A percentile compares a stretch with the other conserved stretches of the same genome.
These are phyloP conservation scores for Xanthorhoe designata DNA, from an alignment of 2,888 invertebrate species.

Conservation along the genomic window DNA sequence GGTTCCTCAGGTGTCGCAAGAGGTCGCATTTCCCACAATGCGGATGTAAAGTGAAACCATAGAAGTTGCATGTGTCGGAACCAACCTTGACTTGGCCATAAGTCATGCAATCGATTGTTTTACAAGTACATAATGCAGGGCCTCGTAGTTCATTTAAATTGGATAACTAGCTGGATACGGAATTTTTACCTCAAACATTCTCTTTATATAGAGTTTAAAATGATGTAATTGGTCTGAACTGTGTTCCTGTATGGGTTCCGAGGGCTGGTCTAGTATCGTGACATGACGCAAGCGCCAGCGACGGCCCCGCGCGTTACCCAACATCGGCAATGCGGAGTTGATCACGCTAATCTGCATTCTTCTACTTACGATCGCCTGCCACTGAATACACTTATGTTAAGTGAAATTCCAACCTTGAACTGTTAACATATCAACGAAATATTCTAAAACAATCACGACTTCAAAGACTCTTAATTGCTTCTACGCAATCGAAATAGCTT, in stretches of 20 bases:
- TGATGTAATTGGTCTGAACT: neutral
- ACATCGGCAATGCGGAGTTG: constrained; percentile 71
- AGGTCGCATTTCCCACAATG: constrained; percentile 25
- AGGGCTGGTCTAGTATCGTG: constrained; percentile 37
- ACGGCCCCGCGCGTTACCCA: constrained; percentile 58
- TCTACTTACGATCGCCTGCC: constrained; percentile 31
- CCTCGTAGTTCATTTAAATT: constrained; percentile 37
- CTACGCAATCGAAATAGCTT: constrained; percentile 44
- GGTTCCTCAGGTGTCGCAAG: constrained; percentile 30
- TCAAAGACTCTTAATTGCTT: constrained; percentile 38
- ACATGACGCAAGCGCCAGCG: constrained; percentile 56
- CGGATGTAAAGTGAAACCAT: constrained; percentile 36
- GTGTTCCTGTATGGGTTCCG: constrained; percentile 9
- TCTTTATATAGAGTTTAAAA: neutral
- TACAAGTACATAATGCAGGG: constrained; percentile 57
- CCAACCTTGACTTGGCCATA: constrained; percentile 50
- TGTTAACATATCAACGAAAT: constrained; percentile 21
- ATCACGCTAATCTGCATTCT: constrained; percentile 72
- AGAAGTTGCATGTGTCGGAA: constrained; percentile 39
- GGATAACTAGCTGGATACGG: neutral
- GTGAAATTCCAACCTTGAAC: constrained; percentile 27
- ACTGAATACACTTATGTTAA: neutral
- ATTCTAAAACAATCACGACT: constrained; percentile 31
- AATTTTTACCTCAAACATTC: neutral
- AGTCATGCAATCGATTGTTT: constrained; percentile 56